phyloP scores from a whole-genome alignment of 2,113 vertebrate genomes.

The Pygoscelis antarcticus region DNA sequence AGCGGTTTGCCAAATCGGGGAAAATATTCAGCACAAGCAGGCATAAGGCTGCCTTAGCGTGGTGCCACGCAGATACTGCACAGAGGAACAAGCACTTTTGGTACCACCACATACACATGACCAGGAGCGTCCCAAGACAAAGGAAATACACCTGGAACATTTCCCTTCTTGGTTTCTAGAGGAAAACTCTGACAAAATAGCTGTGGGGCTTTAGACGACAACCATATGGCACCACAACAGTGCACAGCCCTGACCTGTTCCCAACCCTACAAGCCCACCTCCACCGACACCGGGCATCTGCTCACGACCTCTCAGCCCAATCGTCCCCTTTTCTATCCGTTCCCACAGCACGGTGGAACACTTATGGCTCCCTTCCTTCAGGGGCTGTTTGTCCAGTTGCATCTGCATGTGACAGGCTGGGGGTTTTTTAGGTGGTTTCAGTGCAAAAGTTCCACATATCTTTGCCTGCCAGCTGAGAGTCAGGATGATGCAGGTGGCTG shows the following conservation, averaged over 20 bases:
- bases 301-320: fast-evolving
- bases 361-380: background rate
- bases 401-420: no score
- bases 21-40: fast-evolving
- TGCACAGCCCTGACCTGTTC: background rate
- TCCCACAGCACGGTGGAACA: background rate
- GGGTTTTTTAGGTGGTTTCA: fast-evolving
- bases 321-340: background rate
- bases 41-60: fast-evolving
- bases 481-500: background rate
- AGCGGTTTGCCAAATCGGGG: background rate
- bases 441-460: background rate
- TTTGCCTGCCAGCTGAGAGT: background rate
- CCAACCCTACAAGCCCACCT: background rate
- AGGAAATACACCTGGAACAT: background rate
- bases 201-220: background rate
- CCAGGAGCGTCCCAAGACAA: background rate
- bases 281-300: background rate
- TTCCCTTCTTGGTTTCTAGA: background rate
- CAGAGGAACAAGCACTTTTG: background rate
- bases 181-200: background rate
- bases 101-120: fast-evolving
- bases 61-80: background rate
- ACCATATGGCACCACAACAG: background rate
- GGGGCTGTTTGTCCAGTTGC: background rate